Evolutionary conservation across 2,113 vertebrate species (phyloP).

Genomic region (Alligator mississippiensis): DNA sequence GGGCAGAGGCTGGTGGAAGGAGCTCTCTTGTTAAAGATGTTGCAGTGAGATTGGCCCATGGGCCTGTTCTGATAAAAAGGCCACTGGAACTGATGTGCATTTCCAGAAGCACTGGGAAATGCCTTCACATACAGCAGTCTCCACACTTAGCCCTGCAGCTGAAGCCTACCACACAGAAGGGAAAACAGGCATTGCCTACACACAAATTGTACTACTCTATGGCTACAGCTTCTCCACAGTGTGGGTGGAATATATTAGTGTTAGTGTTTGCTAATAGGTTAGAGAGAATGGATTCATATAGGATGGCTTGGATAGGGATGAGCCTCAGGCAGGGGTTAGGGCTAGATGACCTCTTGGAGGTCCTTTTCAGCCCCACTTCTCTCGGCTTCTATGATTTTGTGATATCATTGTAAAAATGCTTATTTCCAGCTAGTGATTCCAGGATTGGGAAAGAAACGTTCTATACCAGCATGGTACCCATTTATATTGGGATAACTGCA

Average conservation of each 20-base stretch:
- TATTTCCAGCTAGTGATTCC: neutral
- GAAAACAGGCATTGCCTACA: neutral
- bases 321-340: too few relatives aligned
- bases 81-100: neutral
- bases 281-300: too few relatives aligned
- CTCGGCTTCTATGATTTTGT: too few relatives aligned
- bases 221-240: neutral
- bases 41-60: conserved; percentile 49
- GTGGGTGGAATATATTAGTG: too few relatives aligned
- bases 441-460: neutral
- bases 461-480: neutral
- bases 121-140: neutral
- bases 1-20: conserved; percentile 29
- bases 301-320: too few relatives aligned
- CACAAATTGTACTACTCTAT: accelerated
- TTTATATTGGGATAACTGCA: neutral
- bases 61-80: conserved; percentile 39
- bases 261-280: too few relatives aligned
- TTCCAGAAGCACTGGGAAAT: conserved; percentile 38
- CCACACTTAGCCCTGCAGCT: neutral
- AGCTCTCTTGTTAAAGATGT: conserved; percentile 32
- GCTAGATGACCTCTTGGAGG: too few relatives aligned
- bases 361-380: too few relatives aligned
- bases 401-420: neutral
- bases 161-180: neutral